phyloP scores from a whole-genome alignment of 2,113 vertebrate genomes.

The Mus pahari region DNA sequence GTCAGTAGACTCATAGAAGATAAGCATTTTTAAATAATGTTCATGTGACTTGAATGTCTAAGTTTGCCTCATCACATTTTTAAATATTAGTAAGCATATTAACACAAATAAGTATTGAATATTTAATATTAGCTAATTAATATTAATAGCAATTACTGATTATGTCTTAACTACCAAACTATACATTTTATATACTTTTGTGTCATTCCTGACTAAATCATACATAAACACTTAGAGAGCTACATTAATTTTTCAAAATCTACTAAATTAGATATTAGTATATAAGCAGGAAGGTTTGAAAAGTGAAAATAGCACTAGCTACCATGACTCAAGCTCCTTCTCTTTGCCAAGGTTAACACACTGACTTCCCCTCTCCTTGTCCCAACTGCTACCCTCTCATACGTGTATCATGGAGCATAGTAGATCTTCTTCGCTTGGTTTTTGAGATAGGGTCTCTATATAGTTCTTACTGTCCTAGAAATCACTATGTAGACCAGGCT shows the following conservation, averaged over 20 bases:
- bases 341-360: neutral
- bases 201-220: neutral
- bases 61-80: constrained; percentile 8
- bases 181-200: neutral
- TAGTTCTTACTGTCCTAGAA: neutral
- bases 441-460: neutral
- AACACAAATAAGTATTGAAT: neutral
- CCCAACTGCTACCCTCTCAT: neutral
- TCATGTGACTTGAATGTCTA: neutral
- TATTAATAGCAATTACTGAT: neutral
- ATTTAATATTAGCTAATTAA: neutral
- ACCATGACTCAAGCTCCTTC: constrained; percentile 28
- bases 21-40: constrained; percentile 28
- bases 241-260: neutral
- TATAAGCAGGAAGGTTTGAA: neutral
- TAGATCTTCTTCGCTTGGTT: neutral
- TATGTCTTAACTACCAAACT: neutral
- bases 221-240: constrained; percentile 5
- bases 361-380: neutral
- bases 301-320: constrained; percentile 15
- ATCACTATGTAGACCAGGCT: neutral
- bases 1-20: neutral
- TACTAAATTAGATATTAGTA: neutral
- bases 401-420: neutral
- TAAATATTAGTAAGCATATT: constrained; percentile 24